phyloP scores from a whole-genome alignment of 2,888 invertebrate species.

The Anorthoa munda region DNA sequence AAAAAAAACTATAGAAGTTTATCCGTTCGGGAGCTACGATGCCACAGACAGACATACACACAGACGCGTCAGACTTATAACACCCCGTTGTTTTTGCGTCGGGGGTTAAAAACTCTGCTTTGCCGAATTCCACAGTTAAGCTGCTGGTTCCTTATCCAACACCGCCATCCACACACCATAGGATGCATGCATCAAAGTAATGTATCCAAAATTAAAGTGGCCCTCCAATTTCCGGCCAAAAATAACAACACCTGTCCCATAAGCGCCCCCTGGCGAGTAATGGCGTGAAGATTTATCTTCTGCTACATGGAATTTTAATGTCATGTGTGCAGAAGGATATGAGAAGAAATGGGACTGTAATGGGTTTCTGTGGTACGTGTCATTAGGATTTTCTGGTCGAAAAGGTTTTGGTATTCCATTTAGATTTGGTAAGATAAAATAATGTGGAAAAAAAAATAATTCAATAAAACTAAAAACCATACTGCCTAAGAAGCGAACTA shows the following conservation, averaged over 20 bases:
- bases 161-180: slow-evolving; percentile 60
- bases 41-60: too few relatives aligned
- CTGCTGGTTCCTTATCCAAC: slow-evolving; percentile 45
- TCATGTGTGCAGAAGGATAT: slow-evolving; percentile 59
- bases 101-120: too few relatives aligned
- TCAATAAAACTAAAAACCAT: too few relatives aligned
- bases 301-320: slow-evolving; percentile 84
- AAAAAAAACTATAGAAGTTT: too few relatives aligned
- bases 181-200: slow-evolving; percentile 78
- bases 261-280: slow-evolving; percentile 74
- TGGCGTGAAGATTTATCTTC: slow-evolving; percentile 84
- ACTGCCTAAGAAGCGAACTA: too few relatives aligned
- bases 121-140: too few relatives aligned
- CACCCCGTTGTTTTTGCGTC: too few relatives aligned
- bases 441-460: too few relatives aligned
- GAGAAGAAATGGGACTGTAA: slow-evolving; percentile 62
- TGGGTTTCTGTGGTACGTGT: slow-evolving; percentile 47
- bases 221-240: slow-evolving; percentile 83
- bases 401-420: too few relatives aligned
- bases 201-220: slow-evolving; percentile 83
- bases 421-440: too few relatives aligned
- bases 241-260: slow-evolving; percentile 81
- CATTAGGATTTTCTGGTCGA: slow-evolving; percentile 22
- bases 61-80: too few relatives aligned
- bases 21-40: too few relatives aligned